These are phyloP conservation scores for Polymixis lichenea DNA, from an alignment of 2,888 invertebrate genomes.

Conservation along the genomic window DNA sequence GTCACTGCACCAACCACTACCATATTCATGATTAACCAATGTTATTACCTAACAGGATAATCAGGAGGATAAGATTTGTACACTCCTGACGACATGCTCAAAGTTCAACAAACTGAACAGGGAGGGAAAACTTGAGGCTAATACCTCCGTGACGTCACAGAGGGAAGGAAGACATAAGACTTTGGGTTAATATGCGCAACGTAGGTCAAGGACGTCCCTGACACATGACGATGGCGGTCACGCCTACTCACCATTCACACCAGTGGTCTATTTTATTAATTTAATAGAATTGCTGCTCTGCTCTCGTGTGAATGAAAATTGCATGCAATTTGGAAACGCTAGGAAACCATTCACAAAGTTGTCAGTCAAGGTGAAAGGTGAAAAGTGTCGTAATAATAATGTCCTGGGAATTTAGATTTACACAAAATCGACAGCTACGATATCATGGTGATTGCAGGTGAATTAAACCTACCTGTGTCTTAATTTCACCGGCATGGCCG, in stretches of 20 bases:
- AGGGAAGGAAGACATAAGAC: conserved; percentile 59
- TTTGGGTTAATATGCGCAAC: conserved; percentile 10
- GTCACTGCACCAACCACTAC: not conserved
- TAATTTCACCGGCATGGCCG: not conserved
- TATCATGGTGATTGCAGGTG: too few relatives aligned
- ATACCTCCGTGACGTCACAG: conserved; percentile 49
- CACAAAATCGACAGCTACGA: too few relatives aligned
- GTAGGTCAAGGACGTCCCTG: conserved; percentile 45
- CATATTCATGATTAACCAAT: conserved; percentile 24
- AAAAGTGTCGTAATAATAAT: not conserved
- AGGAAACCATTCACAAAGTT: not conserved
- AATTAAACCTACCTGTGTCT: not conserved
- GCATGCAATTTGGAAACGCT: not conserved
- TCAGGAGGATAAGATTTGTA: conserved; percentile 44
- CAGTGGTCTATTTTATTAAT: not conserved
- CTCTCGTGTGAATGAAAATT: not conserved
- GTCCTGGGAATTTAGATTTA: not conserved
- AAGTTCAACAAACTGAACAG: conserved; percentile 47
- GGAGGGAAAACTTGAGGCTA: conserved; percentile 59
- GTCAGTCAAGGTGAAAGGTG: not conserved
- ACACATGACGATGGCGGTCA: conserved; percentile 6
- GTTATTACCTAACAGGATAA: conserved; percentile 52
- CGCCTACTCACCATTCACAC: not conserved
- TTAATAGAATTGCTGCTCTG: not conserved
- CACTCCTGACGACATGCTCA: conserved; percentile 48